A percentile compares a stretch with the other conserved stretches of the same genome.
Evolutionary conservation across 1,140 invertebrate genomes (phyloP).

Genomic region (Formica exsecta): DNA sequence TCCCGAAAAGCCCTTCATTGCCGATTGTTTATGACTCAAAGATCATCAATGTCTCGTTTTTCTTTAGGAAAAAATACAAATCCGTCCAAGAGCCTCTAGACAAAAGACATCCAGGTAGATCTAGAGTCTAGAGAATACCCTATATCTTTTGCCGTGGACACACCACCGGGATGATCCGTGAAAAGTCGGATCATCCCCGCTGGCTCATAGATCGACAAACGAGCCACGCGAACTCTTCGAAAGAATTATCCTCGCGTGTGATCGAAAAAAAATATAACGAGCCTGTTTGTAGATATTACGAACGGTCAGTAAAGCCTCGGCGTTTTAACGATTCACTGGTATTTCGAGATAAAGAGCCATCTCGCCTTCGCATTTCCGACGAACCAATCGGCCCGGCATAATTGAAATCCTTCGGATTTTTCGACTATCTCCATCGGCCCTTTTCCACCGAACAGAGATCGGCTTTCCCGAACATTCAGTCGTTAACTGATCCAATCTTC

Average conservation of each 20-base stretch:
- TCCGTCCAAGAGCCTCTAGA: not conserved
- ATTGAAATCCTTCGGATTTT: conserved; percentile 51
- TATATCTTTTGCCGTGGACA: not conserved
- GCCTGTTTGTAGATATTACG: conserved; percentile 43
- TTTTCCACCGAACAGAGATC: conserved; percentile 52
- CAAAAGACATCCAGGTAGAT: not conserved
- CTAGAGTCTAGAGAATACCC: no score
- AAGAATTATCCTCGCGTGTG: conserved; percentile 32
- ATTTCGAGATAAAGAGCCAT: conserved; percentile 8
- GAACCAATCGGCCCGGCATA: conserved; percentile 15
- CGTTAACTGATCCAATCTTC: conserved; percentile 42
- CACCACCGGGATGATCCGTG: no score
- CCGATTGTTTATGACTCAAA: not conserved
- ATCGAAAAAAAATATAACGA: conserved; percentile 18
- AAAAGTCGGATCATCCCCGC: conserved; percentile 64
- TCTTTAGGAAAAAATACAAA: not conserved
- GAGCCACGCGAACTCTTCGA: conserved; percentile 5
- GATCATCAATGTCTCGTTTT: not conserved
- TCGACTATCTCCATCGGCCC: conserved; percentile 38
- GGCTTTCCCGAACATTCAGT: conserved; percentile 23
- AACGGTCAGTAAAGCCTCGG: not conserved
- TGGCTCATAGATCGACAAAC: not conserved
- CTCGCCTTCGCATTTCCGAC: not conserved
- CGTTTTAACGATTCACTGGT: conserved; percentile 43
- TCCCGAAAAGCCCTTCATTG: not conserved